These are phyloP conservation scores for Desmodus rotundus DNA, from an alignment of 2,113 vertebrate genomes.

Conservation along the genomic window DNA sequence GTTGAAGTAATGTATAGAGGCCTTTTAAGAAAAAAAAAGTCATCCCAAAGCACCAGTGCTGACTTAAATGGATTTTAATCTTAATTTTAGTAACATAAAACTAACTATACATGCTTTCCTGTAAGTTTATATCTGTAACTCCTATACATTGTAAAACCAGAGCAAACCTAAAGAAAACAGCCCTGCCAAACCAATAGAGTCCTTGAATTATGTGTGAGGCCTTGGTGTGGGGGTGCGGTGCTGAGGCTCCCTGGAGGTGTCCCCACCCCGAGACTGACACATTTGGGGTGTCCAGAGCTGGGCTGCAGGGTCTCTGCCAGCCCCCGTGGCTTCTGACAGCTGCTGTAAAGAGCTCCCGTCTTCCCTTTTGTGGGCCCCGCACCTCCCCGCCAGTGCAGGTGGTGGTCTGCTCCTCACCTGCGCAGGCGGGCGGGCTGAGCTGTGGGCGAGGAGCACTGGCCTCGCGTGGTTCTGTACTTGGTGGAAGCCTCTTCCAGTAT, in stretches of 20 bases:
- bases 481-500: not conserved
- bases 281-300: too few relatives aligned
- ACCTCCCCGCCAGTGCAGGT: not conserved
- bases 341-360: not conserved
- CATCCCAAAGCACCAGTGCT: not conserved
- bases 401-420: not conserved
- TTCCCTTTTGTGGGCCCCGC: not conserved
- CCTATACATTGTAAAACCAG: not conserved
- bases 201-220: not conserved
- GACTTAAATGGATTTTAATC: not conserved
- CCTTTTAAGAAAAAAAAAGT: not conserved
- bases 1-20: not conserved
- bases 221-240: not conserved
- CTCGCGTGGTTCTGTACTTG: rapidly evolving
- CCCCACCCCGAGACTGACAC: too few relatives aligned
- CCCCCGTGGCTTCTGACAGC: not conserved
- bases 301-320: not conserved
- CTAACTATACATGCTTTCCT: not conserved
- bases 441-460: too few relatives aligned
- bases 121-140: not conserved
- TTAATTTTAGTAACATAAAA: not conserved
- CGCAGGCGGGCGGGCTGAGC: not conserved
- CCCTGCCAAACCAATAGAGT: not conserved
- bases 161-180: not conserved
- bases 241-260: not conserved